Evolutionary conservation across 2,888 invertebrate genomes (phyloP), one percentile per base, ranked within the genome.

Genomic region (Drosophila anomelani): DNA sequence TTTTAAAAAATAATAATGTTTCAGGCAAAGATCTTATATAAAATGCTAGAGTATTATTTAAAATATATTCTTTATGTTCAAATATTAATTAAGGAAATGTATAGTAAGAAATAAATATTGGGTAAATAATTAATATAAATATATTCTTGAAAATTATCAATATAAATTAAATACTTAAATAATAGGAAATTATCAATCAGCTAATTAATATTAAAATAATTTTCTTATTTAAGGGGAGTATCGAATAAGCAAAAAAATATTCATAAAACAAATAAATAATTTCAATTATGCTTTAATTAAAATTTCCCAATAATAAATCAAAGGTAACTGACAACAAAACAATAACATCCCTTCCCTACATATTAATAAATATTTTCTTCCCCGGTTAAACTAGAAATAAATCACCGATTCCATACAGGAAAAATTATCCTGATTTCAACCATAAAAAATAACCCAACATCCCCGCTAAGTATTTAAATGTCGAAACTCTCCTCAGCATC

Each of bases 401-500:
- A n/a, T 29, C 29, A 32, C 6, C 6, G 5, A 5, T 17, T 39
- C 13, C 4, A 2, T 26, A 39, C 12, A 26, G 8, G 12, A 1
- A 39, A 12, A 17, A 41, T 17, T 10, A 13, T 8, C 29, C 6
- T 17, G 13, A 17, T 51, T 17, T 49, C 13, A 23, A 6, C n/a
- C 15, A 26, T 8, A 38, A 36, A 23, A 23, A 17, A 10, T 41
- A 17, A 6, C 6, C 41, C 17, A 17, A 41, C 5, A 41, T 41
- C 39, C 39, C 39, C 49, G 13, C 13, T n/a, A 38, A 51, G 55
- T 73, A 53, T 26, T 12, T 20, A 12, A 6, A 15, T n/a, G 55
- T 62, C 56, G 38, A 13, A 17, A 44, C 34, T 29, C 32, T n/a
- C 12, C n/a, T 38, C 12, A 26, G 15, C 39, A 15, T 43, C 12